Base-by-base conservation (phyloP, 2,888 invertebrate genomes). In the Periphyllus acericola region DNA sequence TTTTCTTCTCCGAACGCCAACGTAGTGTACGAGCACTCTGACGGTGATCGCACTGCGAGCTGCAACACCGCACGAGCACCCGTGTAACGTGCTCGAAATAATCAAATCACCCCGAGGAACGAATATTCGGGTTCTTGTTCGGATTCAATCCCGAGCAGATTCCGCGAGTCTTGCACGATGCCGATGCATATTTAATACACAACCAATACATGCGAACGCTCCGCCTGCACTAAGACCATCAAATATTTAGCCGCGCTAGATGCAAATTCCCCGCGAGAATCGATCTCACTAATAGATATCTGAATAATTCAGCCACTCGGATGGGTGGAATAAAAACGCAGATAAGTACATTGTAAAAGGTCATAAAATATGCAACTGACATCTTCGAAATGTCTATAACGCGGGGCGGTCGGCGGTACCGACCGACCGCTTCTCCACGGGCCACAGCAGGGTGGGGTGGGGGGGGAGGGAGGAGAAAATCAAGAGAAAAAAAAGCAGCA, bases 331-430 rank as follows among this genome's bases (percentile, higher is more conserved):
- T 32, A 74, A 40, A 78, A 78, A 14, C n/a, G 71, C 32, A 81
- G 87, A 87, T 81, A 66, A 87, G 81, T 81, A 87, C 80, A 66
- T 66, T 81, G 87, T 87, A 87, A 87, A 66, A 87, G 72, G 40
- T 87, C 80, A 81, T 87, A 66, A 87, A 87, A 87, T 87, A 87
- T 87, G 87, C 87, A 87, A 74, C 40, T 40, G 87, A 75, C 81
- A 87, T 78, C 34, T 78, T 66, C 34, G 68, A 78, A 85, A 85
- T 85, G 68, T 68, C 40, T 78, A 78, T n/a, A n/a, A 36, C 36
- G 66, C 32, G 40, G 66, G 46, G 46, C 14, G 46, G 46, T 46
- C 60, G 76, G n/a, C n/a, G n/a, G n/a, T n/a, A 84, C 46, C 68
- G 78, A 85, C 34, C 83, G 66, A 85, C 68, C 40, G 52, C 68